phyloP scores from a whole-genome alignment of 2,888 invertebrate genomes.

The Lochmaea capreae region DNA sequence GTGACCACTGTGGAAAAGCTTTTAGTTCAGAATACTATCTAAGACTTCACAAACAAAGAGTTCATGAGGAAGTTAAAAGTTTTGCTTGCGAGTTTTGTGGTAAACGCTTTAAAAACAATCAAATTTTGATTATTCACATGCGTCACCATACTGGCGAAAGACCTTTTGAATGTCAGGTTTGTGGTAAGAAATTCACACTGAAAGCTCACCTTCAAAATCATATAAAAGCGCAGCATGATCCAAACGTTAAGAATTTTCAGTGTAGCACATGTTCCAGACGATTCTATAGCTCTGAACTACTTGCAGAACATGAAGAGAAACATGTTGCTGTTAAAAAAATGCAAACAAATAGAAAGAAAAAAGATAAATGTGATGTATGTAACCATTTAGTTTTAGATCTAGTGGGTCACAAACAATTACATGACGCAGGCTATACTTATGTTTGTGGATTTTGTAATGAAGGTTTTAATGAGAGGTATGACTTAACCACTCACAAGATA shows the following conservation, averaged over 20 bases:
- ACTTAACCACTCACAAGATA: conserved; percentile 1
- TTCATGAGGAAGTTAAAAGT: neutral
- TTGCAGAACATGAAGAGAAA: neutral
- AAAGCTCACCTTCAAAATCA: neutral
- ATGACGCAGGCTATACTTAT: neutral
- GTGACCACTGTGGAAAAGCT: neutral
- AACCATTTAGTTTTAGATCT: conserved; percentile 1
- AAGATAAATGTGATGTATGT: neutral
- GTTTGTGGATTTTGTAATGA: conserved; percentile 5
- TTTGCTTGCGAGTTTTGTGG: neutral
- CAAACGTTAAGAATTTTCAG: neutral
- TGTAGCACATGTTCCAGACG: neutral
- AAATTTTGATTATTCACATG: neutral
- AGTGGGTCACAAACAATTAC: neutral
- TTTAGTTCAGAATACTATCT: neutral
- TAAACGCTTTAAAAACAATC: neutral
- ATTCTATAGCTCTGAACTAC: neutral
- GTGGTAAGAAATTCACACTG: neutral
- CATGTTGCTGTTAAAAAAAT: neutral
- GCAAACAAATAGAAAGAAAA: neutral
- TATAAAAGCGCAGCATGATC: neutral
- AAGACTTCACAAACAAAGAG: neutral
- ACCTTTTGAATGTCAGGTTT: neutral
- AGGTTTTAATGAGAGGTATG: neutral
- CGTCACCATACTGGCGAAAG: neutral